Base-by-base conservation (phyloP, 2,888 invertebrate species). In the Teleogryllus oceanicus region DNA sequence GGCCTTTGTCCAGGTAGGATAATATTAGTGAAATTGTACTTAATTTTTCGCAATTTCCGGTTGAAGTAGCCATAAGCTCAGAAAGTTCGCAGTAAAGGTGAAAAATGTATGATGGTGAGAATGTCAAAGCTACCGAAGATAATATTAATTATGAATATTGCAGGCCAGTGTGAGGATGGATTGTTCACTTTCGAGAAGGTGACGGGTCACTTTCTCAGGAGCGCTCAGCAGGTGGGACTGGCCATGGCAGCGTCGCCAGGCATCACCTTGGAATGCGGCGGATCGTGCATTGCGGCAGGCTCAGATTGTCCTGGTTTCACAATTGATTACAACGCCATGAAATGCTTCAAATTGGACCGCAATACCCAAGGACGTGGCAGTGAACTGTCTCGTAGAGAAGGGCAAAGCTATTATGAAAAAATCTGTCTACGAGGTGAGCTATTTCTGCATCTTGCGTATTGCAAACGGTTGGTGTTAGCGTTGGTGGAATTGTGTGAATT, bases 121-220 rank as follows among this genome's bases (percentile, higher is more conserved):
- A 37, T 37, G 8, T 5, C 37, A 37, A 37, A 4, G 8, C 37
- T 37, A 8, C 37, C 37, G 8, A 37, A 37, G 5, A 37, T 8
- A 37, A 37, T 37, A 37, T 37, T 37, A 37, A 37, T 37, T 37
- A 37, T 37, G 37, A 75, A 20, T 75, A 11, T 76, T 82, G 13
- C 83, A 87, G 87, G 87, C 83, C 85, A 86, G 83, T 88, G 88
- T 83, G 87, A 87, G 76, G 86, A 86, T 74, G 88, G 87, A 11
- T 84, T 87, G 24, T 87, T 88, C 82, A 87, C 88, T 8, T 88
- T 87, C 83, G 88, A 88, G 82, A 88, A 88, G 82, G 86, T 88
- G 50, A 87, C 87, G 2, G 87, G 87, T 3, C 86, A 86, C 83
- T 86, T 87, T 74, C 84, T 88, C 18, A 83, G 87, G 49, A 86